A percentile compares a stretch with the other conserved stretches of the same genome.
Conservation (phyloP, 2,113 vertebrate species). For the Porphyrio hochstetteri region DNA sequence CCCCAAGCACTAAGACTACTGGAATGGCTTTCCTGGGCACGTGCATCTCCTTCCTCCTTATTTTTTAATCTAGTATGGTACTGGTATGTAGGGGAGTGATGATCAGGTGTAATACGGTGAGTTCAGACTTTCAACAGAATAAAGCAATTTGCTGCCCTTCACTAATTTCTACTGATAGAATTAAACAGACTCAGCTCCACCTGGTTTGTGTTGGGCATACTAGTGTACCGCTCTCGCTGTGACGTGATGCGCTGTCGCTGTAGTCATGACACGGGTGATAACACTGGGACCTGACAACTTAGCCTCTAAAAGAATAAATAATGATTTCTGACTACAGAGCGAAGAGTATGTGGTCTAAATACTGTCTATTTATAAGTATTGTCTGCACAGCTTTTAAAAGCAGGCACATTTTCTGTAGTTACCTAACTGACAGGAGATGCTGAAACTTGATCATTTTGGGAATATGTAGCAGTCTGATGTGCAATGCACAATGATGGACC, state of each 20-base stretch:
- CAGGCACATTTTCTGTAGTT: neutral
- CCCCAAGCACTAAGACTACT: neutral
- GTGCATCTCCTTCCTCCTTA: neutral
- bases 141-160: neutral
- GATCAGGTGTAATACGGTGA: neutral
- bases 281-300: neutral
- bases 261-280: neutral
- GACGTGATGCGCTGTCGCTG: neutral
- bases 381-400: neutral
- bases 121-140: neutral
- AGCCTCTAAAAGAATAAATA: neutral
- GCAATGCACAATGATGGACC: neutral
- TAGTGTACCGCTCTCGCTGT: neutral
- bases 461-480: neutral
- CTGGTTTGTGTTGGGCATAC: neutral
- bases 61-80: neutral
- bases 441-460: neutral
- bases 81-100: neutral
- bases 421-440: neutral
- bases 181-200: neutral
- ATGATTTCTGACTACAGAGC: neutral
- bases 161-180: neutral
- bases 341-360: neutral
- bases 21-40: neutral
- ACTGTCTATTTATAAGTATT: neutral